phyloP scores from a whole-genome alignment of 2,113 vertebrate genomes.

The Clupea harengus region DNA sequence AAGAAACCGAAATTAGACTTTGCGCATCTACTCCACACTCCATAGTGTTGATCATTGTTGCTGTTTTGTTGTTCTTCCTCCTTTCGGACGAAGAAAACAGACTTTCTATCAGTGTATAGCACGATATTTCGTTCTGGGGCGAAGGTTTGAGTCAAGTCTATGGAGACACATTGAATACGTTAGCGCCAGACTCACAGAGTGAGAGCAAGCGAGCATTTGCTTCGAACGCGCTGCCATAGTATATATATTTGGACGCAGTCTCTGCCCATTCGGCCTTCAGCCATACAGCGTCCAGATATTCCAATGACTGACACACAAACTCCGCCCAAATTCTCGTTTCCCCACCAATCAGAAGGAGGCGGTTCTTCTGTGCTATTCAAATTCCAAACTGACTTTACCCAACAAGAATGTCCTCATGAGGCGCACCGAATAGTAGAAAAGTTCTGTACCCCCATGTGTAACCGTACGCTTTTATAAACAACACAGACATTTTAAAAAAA shows the following conservation, averaged over 20 bases:
- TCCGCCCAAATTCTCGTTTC: slow-evolving; percentile 52
- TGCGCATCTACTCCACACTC: slow-evolving; percentile 91
- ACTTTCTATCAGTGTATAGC: slow-evolving; percentile 52
- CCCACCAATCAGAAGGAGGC: slow-evolving; percentile 77
- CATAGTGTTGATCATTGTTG: slow-evolving; percentile 73
- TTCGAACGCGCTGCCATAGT: slow-evolving; percentile 59
- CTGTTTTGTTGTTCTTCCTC: slow-evolving; percentile 33
- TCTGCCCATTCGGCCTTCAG: slow-evolving; percentile 41
- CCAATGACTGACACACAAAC: slow-evolving; percentile 65
- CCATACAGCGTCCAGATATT: slow-evolving; percentile 60
- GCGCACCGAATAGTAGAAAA: slow-evolving; percentile 32
- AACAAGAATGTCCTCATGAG: slow-evolving; percentile 74
- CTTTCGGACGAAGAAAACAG: slow-evolving; percentile 39
- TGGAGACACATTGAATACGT: slow-evolving; percentile 65
- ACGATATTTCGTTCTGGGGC: slow-evolving; percentile 53
- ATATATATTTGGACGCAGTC: slow-evolving; percentile 63
- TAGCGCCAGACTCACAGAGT: slow-evolving; percentile 45
- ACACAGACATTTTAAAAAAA: background rate
- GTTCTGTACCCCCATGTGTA: background rate
- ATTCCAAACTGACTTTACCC: slow-evolving; percentile 72
- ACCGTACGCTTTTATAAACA: background rate
- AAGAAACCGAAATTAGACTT: slow-evolving; percentile 89
- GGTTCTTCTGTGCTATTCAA: slow-evolving; percentile 76
- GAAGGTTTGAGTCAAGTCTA: slow-evolving; percentile 60
- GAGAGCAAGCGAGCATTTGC: slow-evolving; percentile 74